These are phyloP conservation scores for Arctocebus calabarensis DNA, from an alignment of 2,797 vertebrate species.

Conservation along the genomic window DNA sequence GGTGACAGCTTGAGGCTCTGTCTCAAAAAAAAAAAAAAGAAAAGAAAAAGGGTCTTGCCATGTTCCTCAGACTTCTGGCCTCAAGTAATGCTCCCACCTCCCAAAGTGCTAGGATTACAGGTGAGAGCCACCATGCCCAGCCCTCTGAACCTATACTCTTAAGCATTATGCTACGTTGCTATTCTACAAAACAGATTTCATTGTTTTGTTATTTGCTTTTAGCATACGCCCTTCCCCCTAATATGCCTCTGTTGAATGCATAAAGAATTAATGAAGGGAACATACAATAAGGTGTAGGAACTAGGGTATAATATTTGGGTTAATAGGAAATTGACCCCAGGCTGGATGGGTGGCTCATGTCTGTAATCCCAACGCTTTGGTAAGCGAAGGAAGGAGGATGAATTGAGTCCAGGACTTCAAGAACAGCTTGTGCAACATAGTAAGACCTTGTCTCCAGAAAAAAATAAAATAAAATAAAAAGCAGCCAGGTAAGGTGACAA, in stretches of 20 bases:
- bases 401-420: neutral
- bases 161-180: neutral
- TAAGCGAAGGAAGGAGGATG: neutral
- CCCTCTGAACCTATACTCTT: neutral
- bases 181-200: slow-evolving; percentile 6
- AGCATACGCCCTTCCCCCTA: neutral
- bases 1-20: no score
- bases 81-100: neutral
- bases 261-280: neutral
- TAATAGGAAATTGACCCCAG: neutral
- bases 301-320: neutral
- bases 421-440: neutral
- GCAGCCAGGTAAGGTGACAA: neutral
- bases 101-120: neutral
- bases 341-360: neutral
- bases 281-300: neutral
- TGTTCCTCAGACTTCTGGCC: neutral
- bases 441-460: neutral
- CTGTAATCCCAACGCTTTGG: neutral
- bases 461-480: neutral
- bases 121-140: neutral
- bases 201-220: slow-evolving; percentile 28
- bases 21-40: no score
- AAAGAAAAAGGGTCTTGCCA: neutral
- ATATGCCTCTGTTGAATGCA: neutral